A percentile compares a stretch with the other conserved stretches of the same genome.
Conservation (phyloP, 2,797 vertebrate species). For the Nannoperca australis region DNA sequence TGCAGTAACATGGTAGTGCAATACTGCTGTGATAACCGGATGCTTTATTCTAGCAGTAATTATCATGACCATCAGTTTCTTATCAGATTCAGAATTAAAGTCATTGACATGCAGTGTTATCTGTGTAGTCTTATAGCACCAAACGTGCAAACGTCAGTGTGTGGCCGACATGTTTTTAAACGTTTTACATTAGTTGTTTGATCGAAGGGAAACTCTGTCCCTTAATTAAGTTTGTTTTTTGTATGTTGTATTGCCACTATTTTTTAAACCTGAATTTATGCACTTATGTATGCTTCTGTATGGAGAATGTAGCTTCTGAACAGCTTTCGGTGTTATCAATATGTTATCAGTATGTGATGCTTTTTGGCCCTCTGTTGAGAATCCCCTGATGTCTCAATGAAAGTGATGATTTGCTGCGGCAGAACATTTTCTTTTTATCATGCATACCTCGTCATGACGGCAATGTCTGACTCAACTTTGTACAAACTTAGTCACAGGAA, state of each 20-base stretch:
- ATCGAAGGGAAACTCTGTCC: slow-evolving; percentile 48
- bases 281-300: slow-evolving; percentile 79
- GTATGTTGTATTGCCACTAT: slow-evolving; percentile 59
- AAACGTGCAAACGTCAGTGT: slow-evolving; percentile 22
- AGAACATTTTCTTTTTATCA: slow-evolving; percentile 53
- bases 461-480: neutral
- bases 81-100: slow-evolving; percentile 1
- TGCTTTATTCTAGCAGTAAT: slow-evolving; percentile 39
- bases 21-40: slow-evolving; percentile 41
- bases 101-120: slow-evolving; percentile 33
- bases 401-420: slow-evolving; percentile 60
- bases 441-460: slow-evolving; percentile 11
- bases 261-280: slow-evolving; percentile 71
- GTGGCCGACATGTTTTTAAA: slow-evolving; percentile 36
- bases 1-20: slow-evolving; percentile 27
- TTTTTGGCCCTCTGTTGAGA: slow-evolving; percentile 58
- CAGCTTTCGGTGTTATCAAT: slow-evolving; percentile 69
- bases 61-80: slow-evolving; percentile 24
- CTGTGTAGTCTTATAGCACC: slow-evolving; percentile 42
- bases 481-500: neutral
- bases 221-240: slow-evolving; percentile 54
- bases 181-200: slow-evolving; percentile 36
- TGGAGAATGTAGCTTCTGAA: slow-evolving; percentile 80
- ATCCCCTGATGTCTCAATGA: slow-evolving; percentile 57
- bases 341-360: slow-evolving; percentile 65